Base-by-base conservation (phyloP, 2,888 invertebrate genomes). In the Pomacea canaliculata region DNA sequence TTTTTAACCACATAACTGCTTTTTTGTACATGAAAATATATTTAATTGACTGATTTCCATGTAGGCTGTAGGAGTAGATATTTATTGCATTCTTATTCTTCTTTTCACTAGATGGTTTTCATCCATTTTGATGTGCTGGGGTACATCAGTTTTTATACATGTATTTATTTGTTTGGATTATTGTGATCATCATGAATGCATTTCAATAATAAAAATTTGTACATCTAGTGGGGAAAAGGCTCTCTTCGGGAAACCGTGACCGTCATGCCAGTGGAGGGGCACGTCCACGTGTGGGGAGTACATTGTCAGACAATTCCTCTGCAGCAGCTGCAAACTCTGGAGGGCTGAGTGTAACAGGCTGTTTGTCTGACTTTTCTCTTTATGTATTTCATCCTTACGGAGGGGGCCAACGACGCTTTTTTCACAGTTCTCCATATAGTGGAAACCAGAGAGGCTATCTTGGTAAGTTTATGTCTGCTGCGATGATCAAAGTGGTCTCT, bases 381-480 rank as follows among this genome's bases (percentile, higher is more conserved):
- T 98, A 97, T 91, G 97, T 99, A 87, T 99, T 98, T 92, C 99
- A 99, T 92, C 99, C 99, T 0, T 99, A 98, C 90, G 98, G 98
- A 12, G 85, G 83, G 9, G 85, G 84, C 10, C 86, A 86, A 78
- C 83, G 86, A 37, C 82, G 84, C 23, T 75, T 94, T 9, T 80
- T 79, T 8, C 74, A 78, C 60, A 69, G 79, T 12, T 68, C 81
- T 9, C 76, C 79, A 16, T 71, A 66, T 19, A 73, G 72, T 71
- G 67, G 68, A 5, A 51, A 12, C 16, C 73, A 73, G 60, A 66
- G 68, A 13, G 56, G 67, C 7, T 73, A 73, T 60, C 73, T 73
- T 8, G 73, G 73, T 73, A n/a, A 73, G 73, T 72, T 46, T 13
- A 56, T 16, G 51, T 13, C 37, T 56, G 16, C 4, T 16, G 51